Evolutionary conservation across 1,140 invertebrate genomes (phyloP).

Genomic region (Sitophilus oryzae): DNA sequence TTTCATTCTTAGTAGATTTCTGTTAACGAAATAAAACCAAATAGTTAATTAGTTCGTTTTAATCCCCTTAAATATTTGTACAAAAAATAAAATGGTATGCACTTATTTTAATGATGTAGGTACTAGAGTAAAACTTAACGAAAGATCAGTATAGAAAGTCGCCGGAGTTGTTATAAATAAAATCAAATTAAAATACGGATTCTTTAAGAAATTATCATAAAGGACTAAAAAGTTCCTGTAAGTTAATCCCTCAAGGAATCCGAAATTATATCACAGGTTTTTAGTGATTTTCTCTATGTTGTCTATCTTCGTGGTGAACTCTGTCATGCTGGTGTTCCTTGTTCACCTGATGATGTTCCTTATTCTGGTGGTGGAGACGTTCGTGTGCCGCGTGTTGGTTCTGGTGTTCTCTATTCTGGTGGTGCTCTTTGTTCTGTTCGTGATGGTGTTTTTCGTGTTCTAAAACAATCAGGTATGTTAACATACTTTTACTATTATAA

Average conservation of each 20-base stretch:
- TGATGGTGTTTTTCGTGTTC: conserved; percentile 4
- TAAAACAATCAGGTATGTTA: no score
- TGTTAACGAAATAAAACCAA: not conserved
- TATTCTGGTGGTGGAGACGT: not conserved
- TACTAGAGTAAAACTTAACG: not conserved
- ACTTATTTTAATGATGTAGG: conserved; percentile 8
- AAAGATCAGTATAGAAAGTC: not conserved
- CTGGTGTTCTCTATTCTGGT: not conserved
- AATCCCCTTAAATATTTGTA: conserved; percentile 9
- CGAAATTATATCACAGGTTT: not conserved
- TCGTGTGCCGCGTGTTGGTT: conserved; percentile 5
- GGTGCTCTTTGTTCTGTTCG: conserved; percentile 11
- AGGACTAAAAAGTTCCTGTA: no score
- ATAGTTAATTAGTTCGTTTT: not conserved
- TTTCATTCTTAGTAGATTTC: no score
- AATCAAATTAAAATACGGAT: no score
- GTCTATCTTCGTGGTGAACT: not conserved
- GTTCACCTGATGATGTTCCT: conserved; percentile 2
- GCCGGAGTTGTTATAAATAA: not conserved
- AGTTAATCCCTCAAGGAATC: no score
- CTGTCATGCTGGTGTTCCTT: not conserved
- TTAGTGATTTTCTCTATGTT: not conserved
- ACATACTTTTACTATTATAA: no score
- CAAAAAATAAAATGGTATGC: conserved; percentile 23
- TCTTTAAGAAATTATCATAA: no score